Base-by-base conservation (phyloP, 2,888 invertebrate genomes). In the Noctua janthina region DNA sequence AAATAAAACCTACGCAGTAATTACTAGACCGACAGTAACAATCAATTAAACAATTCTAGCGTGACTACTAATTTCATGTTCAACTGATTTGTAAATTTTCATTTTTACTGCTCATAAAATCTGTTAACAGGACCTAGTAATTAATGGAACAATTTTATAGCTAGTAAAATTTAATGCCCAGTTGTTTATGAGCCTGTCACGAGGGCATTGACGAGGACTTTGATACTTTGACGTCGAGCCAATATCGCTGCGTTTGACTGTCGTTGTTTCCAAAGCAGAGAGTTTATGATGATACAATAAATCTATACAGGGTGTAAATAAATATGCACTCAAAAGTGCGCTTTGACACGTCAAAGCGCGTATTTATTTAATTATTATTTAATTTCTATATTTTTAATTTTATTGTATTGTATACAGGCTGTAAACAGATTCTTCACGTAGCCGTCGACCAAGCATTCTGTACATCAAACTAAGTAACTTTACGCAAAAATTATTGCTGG, bases 111-210 rank as follows among this genome's bases (percentile, higher is more conserved):
- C 35, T 77, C 69, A 78, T 87, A 81, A 85, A 81, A 77, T 77
- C 66, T 78, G 85, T 81, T 73, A 74, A 54, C 74, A 69, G 67
- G 64, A 64, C 35, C 49, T 64, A 56, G 75, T 81, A 74, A 87
- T 79, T 87, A 89, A 73, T 79, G 71, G 39, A 72, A 79, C 80
- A 77, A 59, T 81, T 81, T 89, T 74, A 87, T 76, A 39, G 69
- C 76, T 62, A 72, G 56, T 86, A 73, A 85, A 81, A 81, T 75
- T 70, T 77, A 70, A 88, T 77, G 39, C 13, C 70, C 56, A 17
- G 70, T 64, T 70, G 69, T 85, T 84, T 84, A 87, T 74, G 82
- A 64, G 43, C 35, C 15, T 35, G 51, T 64, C 74, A 82, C 49
- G 35, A 67, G 59, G 75, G 74, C 43, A 67, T 85, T 56, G 73